Conservation (phyloP, 2,888 invertebrate species). For the Caenorhabditis becei region DNA sequence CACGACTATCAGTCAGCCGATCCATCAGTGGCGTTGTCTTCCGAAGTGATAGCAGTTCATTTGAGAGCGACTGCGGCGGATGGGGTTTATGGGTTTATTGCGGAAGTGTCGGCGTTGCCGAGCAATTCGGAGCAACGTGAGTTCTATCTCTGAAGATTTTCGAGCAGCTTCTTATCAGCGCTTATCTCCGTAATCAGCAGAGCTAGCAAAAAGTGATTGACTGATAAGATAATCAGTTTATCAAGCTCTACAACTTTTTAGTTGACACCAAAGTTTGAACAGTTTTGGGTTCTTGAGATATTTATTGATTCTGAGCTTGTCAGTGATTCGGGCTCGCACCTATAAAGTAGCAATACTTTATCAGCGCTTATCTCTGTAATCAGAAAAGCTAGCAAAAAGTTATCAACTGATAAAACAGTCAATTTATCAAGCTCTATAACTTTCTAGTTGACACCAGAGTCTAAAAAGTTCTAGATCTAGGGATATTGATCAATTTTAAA, state of each 20-base stretch:
- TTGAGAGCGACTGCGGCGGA: conserved; percentile 96
- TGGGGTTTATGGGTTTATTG: conserved; percentile 94
- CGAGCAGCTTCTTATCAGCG: background rate
- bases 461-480: too few relatives aligned
- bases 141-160: conserved; percentile 7
- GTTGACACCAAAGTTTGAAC: too few relatives aligned
- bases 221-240: too few relatives aligned
- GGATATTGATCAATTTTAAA: too few relatives aligned
- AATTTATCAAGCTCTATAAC: background rate
- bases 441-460: background rate
- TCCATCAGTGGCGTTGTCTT: conserved; percentile 57
- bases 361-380: background rate
- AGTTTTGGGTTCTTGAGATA: too few relatives aligned
- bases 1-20: conserved; percentile 40
- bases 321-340: background rate
- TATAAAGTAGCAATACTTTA: conserved; percentile 8
- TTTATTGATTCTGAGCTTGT: too few relatives aligned
- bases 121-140: conserved; percentile 64
- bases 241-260: background rate
- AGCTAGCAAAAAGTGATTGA: background rate
- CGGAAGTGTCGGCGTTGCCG: conserved; percentile 95
- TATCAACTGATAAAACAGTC: background rate
- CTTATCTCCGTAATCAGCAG: background rate
- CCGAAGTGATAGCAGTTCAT: conserved; percentile 87
- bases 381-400: background rate